A percentile compares a stretch with the other conserved stretches of the same genome.
These are phyloP conservation scores for Lasioglossum calceatum DNA, from an alignment of 2,888 invertebrate species.

Conservation along the genomic window DNA sequence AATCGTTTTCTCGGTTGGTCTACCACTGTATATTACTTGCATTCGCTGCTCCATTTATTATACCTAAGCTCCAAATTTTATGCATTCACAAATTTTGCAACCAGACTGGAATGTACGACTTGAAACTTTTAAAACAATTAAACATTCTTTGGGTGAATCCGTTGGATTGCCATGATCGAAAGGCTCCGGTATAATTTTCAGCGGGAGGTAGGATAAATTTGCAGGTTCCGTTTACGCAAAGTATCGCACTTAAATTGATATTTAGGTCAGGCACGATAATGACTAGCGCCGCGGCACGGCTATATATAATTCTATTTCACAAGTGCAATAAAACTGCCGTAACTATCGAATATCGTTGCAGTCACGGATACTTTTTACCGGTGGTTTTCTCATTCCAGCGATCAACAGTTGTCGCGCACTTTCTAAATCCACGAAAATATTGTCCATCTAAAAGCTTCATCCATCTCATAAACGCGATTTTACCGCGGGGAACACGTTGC, in stretches of 20 bases:
- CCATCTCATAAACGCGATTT: not conserved
- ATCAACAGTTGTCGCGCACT: not conserved
- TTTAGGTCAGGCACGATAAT: not conserved
- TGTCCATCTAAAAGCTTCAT: not conserved
- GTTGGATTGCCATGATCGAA: not conserved
- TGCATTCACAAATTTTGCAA: not conserved
- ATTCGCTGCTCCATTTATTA: not conserved
- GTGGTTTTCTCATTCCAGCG: not conserved
- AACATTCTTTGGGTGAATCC: too few species aligned
- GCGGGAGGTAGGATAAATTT: not conserved
- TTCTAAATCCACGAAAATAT: conserved; percentile 26
- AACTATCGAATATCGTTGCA: not conserved
- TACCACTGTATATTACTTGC: not conserved
- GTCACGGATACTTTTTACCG: not conserved
- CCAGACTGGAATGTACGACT: not conserved
- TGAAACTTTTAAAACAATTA: not conserved
- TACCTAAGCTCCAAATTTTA: not conserved
- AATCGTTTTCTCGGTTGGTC: not conserved
- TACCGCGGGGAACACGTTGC: not conserved
- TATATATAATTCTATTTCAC: not conserved
- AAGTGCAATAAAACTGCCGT: not conserved
- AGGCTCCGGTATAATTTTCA: not conserved
- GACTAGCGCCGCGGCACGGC: not conserved
- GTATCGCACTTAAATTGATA: not conserved
- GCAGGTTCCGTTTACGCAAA: not conserved